Percentiles rank a stretch among this genome's conserved stretches.
These are phyloP conservation scores for Wiebesia pumilae DNA, from an alignment of 1,140 invertebrate species.

Conservation along the genomic window DNA sequence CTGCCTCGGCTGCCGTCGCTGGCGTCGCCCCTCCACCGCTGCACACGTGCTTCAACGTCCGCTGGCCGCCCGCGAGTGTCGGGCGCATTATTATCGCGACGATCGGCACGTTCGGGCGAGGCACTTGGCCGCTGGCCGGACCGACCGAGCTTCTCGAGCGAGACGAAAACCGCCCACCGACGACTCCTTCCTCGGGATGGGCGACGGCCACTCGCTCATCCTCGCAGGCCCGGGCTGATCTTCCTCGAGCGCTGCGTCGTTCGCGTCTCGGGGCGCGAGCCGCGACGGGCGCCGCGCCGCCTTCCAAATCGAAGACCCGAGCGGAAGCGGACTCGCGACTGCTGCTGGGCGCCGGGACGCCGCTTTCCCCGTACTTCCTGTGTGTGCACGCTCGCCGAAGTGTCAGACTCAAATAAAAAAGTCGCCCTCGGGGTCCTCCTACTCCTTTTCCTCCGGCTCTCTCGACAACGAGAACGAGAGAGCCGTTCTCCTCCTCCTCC, in stretches of 20 bases:
- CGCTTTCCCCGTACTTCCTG: conserved; percentile 62
- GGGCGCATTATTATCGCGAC: conserved; percentile 23
- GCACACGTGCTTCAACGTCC: conserved; percentile 68
- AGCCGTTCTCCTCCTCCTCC: conserved; percentile 54
- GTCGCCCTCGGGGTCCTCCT: conserved; percentile 64
- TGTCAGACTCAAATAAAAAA: conserved; percentile 72
- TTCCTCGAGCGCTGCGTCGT: neutral
- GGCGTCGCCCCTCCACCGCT: neutral
- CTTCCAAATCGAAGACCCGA: neutral
- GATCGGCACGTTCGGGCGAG: neutral
- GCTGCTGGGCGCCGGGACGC: conserved; percentile 33
- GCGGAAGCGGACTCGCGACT: conserved; percentile 17
- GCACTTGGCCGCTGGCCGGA: neutral
- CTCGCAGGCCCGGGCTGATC: neutral
- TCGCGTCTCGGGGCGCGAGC: neutral
- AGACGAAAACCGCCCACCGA: neutral
- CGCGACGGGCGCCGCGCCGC: too few relatives aligned
- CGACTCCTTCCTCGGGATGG: conserved; percentile 15
- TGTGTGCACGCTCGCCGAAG: conserved; percentile 64
- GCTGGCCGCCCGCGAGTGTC: conserved; percentile 30
- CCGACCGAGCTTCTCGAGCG: conserved; percentile 3
- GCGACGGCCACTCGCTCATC: conserved; percentile 16
- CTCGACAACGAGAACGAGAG: neutral
- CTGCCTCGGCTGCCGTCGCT: neutral
- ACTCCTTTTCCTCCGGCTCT: conserved; percentile 49